Base-by-base conservation (phyloP, 1,140 invertebrate species). In the Dreissena polymorpha region DNA sequence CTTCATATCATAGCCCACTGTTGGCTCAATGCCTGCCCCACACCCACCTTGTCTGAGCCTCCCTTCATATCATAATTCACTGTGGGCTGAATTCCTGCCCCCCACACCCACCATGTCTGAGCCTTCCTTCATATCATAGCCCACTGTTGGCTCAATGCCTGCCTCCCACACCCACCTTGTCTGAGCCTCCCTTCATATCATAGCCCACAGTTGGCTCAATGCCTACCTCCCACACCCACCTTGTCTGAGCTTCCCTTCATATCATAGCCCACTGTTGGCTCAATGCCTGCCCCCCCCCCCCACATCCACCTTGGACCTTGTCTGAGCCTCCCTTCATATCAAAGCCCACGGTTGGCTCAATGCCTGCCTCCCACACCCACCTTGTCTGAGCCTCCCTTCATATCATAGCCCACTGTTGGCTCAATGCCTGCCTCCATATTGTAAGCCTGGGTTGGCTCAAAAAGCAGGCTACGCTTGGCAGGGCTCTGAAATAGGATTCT, bases 351-450 rank as follows among this genome's bases (percentile, higher is more conserved):
- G 69, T 84, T 2, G 75, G 75, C 29, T 84, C 83, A 67, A 82
- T 72, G 7, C 49, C 76, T 50, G 21, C 70, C n/a, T 79, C 76
- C 39, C 39, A 39, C 39, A 39, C 39, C 39, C 39, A 39, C 57
- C 57, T 60, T 60, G 21, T 51, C 64, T 7, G 27, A 16, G 55
- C 80, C 83, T 49, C 14, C 64, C 50, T 85, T 70, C 75, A 79
- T 55, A 27, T 84, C 75, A 57, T 84, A 71, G 0, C 67, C 74
- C 60, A 57, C 25, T 29, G 69, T 84, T 2, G 75, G 75, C 29
- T 84, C 83, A 67, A 82, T 72, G 7, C 49, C 76, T 50, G 21
- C 70, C n/a, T 79, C 76, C 69, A 86, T 83, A 53, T 74, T 67
- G 79, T 74, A 86, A 53, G 74, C 80, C 10, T 68, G 70, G 14